Conservation (phyloP, 1,140 invertebrate genomes). For the Pseudomyrmex cubaensis region DNA sequence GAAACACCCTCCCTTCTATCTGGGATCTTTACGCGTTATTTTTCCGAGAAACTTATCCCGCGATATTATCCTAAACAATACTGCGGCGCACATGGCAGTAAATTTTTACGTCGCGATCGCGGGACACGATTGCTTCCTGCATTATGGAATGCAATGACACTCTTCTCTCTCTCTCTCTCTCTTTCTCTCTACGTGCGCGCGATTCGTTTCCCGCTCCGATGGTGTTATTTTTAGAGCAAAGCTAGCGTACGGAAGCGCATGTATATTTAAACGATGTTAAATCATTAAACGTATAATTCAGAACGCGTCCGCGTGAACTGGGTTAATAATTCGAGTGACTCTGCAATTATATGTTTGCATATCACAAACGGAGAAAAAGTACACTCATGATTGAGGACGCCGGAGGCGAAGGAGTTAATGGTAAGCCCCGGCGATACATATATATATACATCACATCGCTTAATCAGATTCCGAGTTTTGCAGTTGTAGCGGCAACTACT, state of each 20-base stretch:
- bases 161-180: too few species aligned
- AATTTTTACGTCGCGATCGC: neutral
- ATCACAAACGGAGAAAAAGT: conserved; percentile 41
- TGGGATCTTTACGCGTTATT: neutral
- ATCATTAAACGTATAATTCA: conserved; percentile 11
- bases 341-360: conserved; percentile 38
- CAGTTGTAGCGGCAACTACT: conserved; percentile 49
- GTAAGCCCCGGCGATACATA: conserved; percentile 47
- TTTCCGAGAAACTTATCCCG: neutral
- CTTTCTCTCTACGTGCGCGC: too few species aligned
- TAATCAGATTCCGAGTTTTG: conserved; percentile 64
- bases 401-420: conserved; percentile 57
- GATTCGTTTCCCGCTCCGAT: too few species aligned
- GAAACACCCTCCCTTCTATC: neutral
- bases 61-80: neutral
- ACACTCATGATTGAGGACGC: conserved; percentile 24
- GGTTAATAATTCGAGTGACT: conserved; percentile 27
- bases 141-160: conserved; percentile 1
- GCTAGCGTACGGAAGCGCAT: neutral
- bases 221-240: too few species aligned
- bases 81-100: neutral
- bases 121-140: neutral
- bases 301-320: neutral
- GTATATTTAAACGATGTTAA: neutral
- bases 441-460: neutral